Conservation (phyloP, 2,888 invertebrate genomes). For the Melieria crassipennis region DNA sequence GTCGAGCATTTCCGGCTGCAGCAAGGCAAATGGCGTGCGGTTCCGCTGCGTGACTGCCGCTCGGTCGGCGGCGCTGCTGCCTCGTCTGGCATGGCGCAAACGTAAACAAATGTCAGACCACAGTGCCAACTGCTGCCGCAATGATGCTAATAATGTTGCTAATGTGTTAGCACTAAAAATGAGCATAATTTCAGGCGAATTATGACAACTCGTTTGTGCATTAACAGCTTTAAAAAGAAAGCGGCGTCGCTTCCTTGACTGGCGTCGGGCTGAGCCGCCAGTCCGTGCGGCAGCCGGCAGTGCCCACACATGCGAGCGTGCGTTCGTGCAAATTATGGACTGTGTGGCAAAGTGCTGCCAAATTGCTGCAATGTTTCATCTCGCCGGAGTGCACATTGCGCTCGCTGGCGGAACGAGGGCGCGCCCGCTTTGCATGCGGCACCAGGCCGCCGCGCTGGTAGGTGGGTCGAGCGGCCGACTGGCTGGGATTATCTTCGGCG, state of each 20-base stretch:
- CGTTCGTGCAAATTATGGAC: conserved; percentile 22
- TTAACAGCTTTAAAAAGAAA: conserved; percentile 21
- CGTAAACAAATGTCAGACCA: conserved; percentile 1
- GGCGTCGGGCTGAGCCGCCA: neutral
- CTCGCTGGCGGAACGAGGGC: too few relatives aligned
- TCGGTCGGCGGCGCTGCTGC: neutral
- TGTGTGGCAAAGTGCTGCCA: conserved; percentile 32
- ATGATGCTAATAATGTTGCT: conserved; percentile 35
- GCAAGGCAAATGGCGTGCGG: conserved; percentile 18
- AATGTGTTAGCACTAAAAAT: conserved; percentile 38
- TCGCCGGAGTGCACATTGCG: neutral
- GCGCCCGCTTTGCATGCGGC: too few relatives aligned
- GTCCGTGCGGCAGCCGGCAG: too few relatives aligned
- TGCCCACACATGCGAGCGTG: neutral
- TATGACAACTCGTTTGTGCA: conserved; percentile 44
- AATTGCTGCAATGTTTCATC: conserved; percentile 35
- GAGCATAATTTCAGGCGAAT: conserved; percentile 46
- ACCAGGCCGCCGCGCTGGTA: too few relatives aligned
- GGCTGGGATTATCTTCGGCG: too few relatives aligned
- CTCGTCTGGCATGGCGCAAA: neutral
- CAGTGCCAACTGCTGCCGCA: conserved; percentile 22
- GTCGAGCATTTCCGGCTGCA: neutral
- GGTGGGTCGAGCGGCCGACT: too few relatives aligned
- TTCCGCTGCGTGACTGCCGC: conserved; percentile 5
- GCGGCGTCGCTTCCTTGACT: neutral